These are phyloP conservation scores for Catharus fuscescens DNA, from an alignment of 2,113 vertebrate species.

Conservation along the genomic window DNA sequence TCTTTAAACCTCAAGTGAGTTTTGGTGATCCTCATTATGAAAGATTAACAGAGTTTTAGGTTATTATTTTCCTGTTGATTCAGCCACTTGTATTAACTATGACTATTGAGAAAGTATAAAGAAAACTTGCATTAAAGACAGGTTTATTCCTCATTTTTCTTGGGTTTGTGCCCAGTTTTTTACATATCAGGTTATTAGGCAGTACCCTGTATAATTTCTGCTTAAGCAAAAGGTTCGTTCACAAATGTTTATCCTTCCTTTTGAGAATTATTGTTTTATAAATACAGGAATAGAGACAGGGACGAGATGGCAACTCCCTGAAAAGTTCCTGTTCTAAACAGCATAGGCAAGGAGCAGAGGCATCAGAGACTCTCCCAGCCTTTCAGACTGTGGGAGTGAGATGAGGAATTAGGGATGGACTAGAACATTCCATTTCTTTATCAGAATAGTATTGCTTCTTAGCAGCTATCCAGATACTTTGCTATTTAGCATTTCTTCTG, in stretches of 20 bases:
- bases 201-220: neutral
- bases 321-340: neutral
- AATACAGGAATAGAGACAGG: neutral
- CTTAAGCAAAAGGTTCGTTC: neutral
- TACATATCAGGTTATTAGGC: neutral
- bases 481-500: neutral
- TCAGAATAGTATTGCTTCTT: neutral
- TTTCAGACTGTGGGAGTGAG: neutral
- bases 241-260: neutral
- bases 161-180: neutral
- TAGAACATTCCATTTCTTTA: neutral
- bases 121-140: neutral
- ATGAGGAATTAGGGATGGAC: neutral
- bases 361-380: neutral
- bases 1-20: neutral
- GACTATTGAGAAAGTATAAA: neutral
- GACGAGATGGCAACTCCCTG: neutral
- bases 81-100: neutral
- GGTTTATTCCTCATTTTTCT: neutral
- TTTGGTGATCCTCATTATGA: neutral
- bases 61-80: neutral
- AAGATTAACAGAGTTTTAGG: neutral
- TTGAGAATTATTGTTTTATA: neutral
- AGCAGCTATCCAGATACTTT: neutral
- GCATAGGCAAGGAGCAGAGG: neutral